Evolutionary conservation across 2,113 vertebrate genomes (phyloP).

Genomic region (Odobenus rosmarus): DNA sequence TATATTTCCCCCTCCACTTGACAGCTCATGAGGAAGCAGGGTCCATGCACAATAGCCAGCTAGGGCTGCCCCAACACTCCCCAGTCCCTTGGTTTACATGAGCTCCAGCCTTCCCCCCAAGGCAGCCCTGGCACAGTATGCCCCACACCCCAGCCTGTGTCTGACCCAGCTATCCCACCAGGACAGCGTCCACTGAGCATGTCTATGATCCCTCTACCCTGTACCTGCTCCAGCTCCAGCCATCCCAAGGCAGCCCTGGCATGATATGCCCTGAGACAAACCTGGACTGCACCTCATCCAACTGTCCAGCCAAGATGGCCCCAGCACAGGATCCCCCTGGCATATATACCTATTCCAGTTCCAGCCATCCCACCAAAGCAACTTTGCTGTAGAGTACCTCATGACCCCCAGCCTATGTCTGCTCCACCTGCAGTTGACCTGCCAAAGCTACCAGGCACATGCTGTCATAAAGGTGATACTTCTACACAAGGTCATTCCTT

Average conservation of each 20-base stretch:
- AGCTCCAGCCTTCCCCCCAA: background rate
- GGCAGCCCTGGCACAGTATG: background rate
- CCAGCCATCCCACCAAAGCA: background rate
- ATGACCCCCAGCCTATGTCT: background rate
- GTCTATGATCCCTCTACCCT: background rate
- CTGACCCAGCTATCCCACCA: background rate
- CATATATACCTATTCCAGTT: background rate
- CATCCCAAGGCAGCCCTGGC: background rate
- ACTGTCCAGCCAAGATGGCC: background rate
- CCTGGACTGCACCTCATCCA: background rate
- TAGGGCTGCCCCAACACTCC: background rate
- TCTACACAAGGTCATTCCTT: background rate
- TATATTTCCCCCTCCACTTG: background rate
- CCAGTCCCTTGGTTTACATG: background rate
- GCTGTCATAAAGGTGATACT: background rate
- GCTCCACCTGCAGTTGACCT: background rate
- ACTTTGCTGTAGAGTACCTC: background rate
- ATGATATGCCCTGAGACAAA: background rate
- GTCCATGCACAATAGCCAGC: background rate
- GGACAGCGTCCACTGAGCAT: background rate
- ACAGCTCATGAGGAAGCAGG: background rate
- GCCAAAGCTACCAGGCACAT: background rate
- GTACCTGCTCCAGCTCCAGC: background rate
- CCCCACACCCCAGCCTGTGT: background rate
- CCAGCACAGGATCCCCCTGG: background rate